These are phyloP conservation scores for Abrostola tripartita DNA, from an alignment of 2,888 invertebrate genomes.

Conservation along the genomic window DNA sequence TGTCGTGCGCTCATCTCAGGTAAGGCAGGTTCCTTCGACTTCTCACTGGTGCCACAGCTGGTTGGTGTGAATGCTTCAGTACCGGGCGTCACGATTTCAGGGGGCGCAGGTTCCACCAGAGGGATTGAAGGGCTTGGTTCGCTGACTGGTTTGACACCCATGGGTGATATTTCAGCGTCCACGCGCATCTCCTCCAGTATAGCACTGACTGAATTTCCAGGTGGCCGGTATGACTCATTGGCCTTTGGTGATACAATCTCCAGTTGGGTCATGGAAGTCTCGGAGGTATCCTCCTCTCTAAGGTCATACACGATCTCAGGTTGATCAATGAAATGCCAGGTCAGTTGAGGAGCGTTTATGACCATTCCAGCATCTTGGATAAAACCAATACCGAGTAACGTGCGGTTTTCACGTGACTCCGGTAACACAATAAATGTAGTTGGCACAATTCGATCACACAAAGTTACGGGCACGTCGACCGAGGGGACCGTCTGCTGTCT, in stretches of 20 bases:
- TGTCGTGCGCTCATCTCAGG: background rate
- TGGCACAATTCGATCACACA: constrained; percentile 12
- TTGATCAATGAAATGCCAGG: constrained; percentile 2
- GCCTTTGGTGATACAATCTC: no score
- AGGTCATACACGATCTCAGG: background rate
- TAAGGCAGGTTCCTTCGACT: background rate
- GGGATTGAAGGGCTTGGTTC: no score
- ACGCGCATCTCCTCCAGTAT: no score
- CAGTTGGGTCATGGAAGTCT: background rate
- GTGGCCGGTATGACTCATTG: background rate
- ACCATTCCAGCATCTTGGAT: background rate
- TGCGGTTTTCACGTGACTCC: constrained; percentile 7
- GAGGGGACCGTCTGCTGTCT: background rate
- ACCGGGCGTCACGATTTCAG: no score
- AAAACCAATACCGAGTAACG: constrained; percentile 4
- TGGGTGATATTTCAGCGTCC: no score
- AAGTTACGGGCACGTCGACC: background rate
- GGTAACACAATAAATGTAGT: constrained; percentile 12
- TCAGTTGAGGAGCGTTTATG: background rate
- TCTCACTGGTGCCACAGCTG: no score
- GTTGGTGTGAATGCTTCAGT: no score
- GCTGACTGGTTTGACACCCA: no score
- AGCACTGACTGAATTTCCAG: background rate
- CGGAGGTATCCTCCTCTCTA: background rate
- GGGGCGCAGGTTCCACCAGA: no score